Base-by-base conservation (phyloP, 2,797 vertebrate species). In the Rallus crepitans region DNA sequence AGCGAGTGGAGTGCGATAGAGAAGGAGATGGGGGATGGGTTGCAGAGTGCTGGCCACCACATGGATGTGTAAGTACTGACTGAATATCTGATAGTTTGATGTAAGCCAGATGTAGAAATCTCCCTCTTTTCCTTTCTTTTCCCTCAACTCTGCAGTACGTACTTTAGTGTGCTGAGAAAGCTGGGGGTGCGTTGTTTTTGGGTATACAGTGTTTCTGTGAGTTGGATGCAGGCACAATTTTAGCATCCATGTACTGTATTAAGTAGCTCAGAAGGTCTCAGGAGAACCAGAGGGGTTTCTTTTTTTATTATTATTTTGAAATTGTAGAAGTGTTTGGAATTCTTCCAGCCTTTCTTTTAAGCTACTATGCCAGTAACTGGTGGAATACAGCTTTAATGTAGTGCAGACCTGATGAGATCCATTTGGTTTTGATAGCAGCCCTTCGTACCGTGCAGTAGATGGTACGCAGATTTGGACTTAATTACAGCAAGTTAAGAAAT, bases 1-100 rank as follows among this genome's bases (percentile, higher is more conserved):
- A 99, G 99, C 97, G 99, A 99, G 96, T 99, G 99, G 99, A 99
- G 99, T 75, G 99, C 99, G 83, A 99, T 99, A 85, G 99, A 99
- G 96, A 99, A 97, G 93, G 99, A 99, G 97, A 99, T 99, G 99
- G 99, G 99, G 27, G 99, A 99, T 82, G 99, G 99, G 39, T 98
- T 99, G 66, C 99, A 99, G 97, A 99, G 99, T 96, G 99, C 99
- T 71, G 99, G 99, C 53, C 99, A 99, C 97, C 99, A 99, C 97
- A 99, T 99, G 99, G 99, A 99, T 92, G 99, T 99, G 99, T 99
- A 98, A 99, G 99, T 98, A 89, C 89, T 94, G 96, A 94, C 96
- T 97, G 86, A 96, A 90, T 97, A 97, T 97, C 95, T 97, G 96
- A 97, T 96, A 96, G 91, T 91, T 96, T 97, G 97, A 97, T 97